A percentile compares a stretch with the other conserved stretches of the same genome.
These are phyloP conservation scores for Molossus alvarezi DNA, from an alignment of 2,797 vertebrate species.

Conservation along the genomic window DNA sequence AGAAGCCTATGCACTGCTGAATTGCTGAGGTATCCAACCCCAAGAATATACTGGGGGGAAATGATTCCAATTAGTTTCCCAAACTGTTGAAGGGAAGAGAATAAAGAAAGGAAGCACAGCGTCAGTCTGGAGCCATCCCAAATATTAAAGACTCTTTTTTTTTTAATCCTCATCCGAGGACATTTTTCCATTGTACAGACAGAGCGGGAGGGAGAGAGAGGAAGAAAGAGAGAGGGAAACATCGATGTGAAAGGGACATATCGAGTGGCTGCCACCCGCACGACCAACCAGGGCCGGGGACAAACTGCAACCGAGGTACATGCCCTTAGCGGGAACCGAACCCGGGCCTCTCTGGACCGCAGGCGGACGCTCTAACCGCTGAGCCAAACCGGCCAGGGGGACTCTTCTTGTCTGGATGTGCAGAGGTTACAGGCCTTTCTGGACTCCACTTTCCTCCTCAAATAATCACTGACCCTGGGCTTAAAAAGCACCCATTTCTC, in stretches of 20 bases:
- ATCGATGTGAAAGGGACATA: too few species aligned
- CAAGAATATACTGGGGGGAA: not conserved
- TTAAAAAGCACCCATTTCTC: conserved; percentile 57
- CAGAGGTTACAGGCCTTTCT: not conserved
- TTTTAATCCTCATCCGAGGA: too few species aligned
- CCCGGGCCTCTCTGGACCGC: too few species aligned
- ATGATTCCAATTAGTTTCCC: conserved; percentile 14
- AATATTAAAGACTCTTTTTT: not conserved
- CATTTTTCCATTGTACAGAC: too few species aligned
- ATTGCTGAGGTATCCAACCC: not conserved
- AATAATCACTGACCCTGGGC: not conserved
- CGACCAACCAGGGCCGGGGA: too few species aligned
- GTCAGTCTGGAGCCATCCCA: not conserved
- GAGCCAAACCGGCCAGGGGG: too few species aligned
- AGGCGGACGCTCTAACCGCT: too few species aligned
- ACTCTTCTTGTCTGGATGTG: not conserved
- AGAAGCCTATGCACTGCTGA: not conserved
- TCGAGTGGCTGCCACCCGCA: too few species aligned
- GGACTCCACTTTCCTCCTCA: conserved; percentile 14
- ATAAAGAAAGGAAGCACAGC: not conserved
- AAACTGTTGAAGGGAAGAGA: not conserved
- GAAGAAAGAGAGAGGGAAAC: too few species aligned
- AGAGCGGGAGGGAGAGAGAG: too few species aligned
- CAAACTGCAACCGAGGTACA: too few species aligned
- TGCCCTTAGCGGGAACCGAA: too few species aligned